Evolutionary conservation across 2,797 vertebrate genomes (phyloP), one percentile per base, ranked within the genome.

Genomic region (Poecilia gillii): DNA sequence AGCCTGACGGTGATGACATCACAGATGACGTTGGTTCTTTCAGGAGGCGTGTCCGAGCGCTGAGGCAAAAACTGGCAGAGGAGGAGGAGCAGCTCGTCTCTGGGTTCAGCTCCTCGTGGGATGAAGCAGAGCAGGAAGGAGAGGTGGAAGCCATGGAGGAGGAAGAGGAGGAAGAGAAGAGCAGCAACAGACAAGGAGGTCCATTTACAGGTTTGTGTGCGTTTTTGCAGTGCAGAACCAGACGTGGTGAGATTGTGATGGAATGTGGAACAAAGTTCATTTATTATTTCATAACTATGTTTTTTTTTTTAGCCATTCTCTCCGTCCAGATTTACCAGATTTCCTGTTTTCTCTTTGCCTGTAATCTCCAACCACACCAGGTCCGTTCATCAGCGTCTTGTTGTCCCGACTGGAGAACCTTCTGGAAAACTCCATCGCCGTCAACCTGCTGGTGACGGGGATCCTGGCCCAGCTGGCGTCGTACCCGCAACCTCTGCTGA

Each of bases 401-500:
- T 85, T 99, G 83, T 99, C 98, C 0, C 97, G 99, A 46, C 95
- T 99, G 90, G 98, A 99, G 94, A 99, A 99, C 92, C 97, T 99
- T 92, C 92, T 99, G 88, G 97, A 99, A 72, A 99, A 99, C 90
- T 97, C 98, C 0, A 94, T 98, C 62, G 96, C 98, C 1, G 97
- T 99, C 1, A 99, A 99, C 89, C 92, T 99, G 92, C 94, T 99
- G 84, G 95, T 99, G 28, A 99, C 98, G 0, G 98, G 97, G 76
- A 97, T 99, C 91, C 92, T 99, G 77, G 94, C 97, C 12, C 97
- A 98, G 90, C 94, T 99, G 79, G 97, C 96, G n/a, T 96, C 97
- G 36, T 98, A 98, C 87, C 98, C 98, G 0, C 98, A 99, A 84
- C 98, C 98, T 0, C 96, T 99, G 4, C 96, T 99, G 47, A 96